Evolutionary conservation across 2,797 vertebrate genomes (phyloP), one percentile per base, ranked within the genome.

Genomic region (Propithecus perrieri): DNA sequence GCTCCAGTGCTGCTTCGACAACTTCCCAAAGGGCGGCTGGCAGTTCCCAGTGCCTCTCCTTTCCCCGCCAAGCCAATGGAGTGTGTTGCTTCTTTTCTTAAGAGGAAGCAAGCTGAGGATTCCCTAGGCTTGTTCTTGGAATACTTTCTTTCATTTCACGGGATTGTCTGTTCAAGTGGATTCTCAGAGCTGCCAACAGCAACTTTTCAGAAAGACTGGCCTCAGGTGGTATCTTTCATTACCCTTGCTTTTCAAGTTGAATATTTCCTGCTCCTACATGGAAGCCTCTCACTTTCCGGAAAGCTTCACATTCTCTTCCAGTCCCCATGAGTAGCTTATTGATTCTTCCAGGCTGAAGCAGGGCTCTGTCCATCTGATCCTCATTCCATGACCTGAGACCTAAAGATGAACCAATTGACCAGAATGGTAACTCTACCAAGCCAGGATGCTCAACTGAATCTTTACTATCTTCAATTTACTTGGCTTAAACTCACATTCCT

Each of bases 121-220:
- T 85, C 38, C 33, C 53, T 75, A 30, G 17, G 28, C 35, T 92
- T 46, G 4, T 75, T 84, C 43, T 30, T 85, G 61, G 33, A 81
- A 83, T 72, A 43, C 2, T 13, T 75, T 61, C 50, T 97, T 94
- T 69, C 35, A 28, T 78, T 89, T 89, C 41, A 86, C 10, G 48
- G 61, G 35, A 67, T 74, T 89, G 24, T 33, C 38, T 26, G 84
- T 7, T 93, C 35, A 63, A 69, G 28, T 74, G 48, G 26, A 69
- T 91, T 85, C 61, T 72, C 35, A 65, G 38, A 75, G 35, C 74
- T 88, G n/a, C 41, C 67, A 48, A 11, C 0, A 75, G 48, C 67
- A 95, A 76, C 35, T 91, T 96, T 90, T 74, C 69, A 78, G 67
- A 55, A 75, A 85, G 78, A 61, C 8, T 80, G n/a, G 50, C 10